phyloP scores from a whole-genome alignment of 1,140 invertebrate species.

The Zaprionus davidi region DNA sequence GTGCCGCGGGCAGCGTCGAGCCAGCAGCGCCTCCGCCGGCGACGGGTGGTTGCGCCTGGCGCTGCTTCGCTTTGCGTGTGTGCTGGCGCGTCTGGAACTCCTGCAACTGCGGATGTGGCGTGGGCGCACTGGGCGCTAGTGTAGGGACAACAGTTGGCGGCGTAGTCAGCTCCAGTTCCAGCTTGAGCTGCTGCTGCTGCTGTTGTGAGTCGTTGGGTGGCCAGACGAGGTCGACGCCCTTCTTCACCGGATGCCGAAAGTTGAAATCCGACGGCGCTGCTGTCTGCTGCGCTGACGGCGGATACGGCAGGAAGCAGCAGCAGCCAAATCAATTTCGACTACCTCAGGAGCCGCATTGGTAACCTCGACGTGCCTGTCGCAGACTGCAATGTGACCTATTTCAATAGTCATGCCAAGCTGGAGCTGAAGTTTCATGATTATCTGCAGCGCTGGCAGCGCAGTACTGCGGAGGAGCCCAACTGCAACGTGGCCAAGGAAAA shows the following conservation, averaged over 20 bases:
- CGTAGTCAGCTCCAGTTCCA: conserved; percentile 48
- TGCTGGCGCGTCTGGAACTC: conserved; percentile 73
- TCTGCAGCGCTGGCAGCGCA: conserved; percentile 87
- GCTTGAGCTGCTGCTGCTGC: conserved; percentile 11
- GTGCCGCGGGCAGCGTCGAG: conserved; percentile 49
- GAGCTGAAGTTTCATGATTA: conserved; percentile 89
- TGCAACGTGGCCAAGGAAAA: conserved; percentile 81
- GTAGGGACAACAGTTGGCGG: conserved; percentile 17
- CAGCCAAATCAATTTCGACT: conserved; percentile 87
- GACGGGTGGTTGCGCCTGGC: conserved; percentile 15
- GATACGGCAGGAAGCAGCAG: not conserved
- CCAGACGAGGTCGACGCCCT: conserved; percentile 56
- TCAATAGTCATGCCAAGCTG: conserved; percentile 89
- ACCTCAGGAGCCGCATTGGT: conserved; percentile 86
- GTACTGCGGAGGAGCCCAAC: conserved; percentile 37
- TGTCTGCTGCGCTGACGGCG: conserved; percentile 48
- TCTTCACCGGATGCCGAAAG: conserved; percentile 81
- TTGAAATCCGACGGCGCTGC: conserved; percentile 81
- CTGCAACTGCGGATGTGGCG: conserved; percentile 59
- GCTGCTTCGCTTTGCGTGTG: conserved; percentile 77
- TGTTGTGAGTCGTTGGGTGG: conserved; percentile 26
- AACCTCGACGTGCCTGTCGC: conserved; percentile 89
- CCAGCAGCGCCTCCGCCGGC: conserved; percentile 45
- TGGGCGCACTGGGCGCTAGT: conserved; percentile 25
- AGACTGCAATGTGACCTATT: conserved; percentile 90